A percentile compares a stretch with the other conserved stretches of the same genome.
Conservation (phyloP, 2,888 invertebrate genomes). For the Adelphocoris suturalis region DNA sequence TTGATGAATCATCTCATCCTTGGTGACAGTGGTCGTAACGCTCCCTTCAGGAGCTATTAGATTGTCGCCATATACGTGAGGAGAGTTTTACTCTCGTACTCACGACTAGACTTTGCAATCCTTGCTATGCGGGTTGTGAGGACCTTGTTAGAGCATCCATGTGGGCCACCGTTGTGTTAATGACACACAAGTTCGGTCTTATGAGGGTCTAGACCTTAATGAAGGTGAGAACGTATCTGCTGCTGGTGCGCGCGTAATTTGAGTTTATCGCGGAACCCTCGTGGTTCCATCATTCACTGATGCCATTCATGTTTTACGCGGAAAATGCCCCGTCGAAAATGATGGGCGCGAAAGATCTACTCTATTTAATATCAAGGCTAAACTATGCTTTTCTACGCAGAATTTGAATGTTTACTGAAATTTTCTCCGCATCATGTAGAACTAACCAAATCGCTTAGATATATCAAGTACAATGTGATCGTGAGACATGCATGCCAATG, state of each 20-base stretch:
- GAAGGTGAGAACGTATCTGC: conserved; percentile 25
- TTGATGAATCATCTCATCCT: no score
- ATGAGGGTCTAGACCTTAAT: conserved; percentile 40
- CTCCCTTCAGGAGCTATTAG: no score
- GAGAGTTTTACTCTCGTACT: not conserved
- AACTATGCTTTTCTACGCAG: no score
- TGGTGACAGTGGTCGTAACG: no score
- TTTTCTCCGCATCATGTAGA: no score
- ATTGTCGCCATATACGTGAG: not conserved
- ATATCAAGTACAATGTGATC: no score
- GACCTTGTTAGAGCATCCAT: conserved; percentile 19
- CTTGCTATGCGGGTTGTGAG: conserved; percentile 32
- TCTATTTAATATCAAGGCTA: no score
- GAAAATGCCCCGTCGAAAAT: no score
- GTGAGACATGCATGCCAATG: no score
- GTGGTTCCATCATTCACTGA: not conserved
- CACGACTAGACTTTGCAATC: not conserved
- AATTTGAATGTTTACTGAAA: no score
- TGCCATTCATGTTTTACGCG: not conserved
- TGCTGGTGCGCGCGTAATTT: not conserved
- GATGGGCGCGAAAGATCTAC: no score
- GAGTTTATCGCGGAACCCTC: not conserved
- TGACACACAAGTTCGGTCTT: not conserved
- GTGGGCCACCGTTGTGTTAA: conserved; percentile 33
- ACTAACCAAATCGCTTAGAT: no score